Evolutionary conservation across 1,140 invertebrate genomes (phyloP).

Genomic region (Drosophila pandora): DNA sequence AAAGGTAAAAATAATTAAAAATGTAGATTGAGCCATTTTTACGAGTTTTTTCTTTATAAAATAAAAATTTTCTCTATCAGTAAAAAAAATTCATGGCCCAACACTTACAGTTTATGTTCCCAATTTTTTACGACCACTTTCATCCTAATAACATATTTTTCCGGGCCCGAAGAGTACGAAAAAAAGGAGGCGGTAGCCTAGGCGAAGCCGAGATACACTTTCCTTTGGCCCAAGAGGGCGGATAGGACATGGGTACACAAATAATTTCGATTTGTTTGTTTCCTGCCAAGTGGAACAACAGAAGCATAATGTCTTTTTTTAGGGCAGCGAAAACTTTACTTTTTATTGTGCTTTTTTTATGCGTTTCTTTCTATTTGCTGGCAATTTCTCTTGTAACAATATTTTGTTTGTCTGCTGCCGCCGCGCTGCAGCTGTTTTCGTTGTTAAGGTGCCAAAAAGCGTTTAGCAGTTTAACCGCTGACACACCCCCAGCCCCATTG

Average conservation of each 20-base stretch:
- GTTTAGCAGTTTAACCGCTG: conserved; percentile 57
- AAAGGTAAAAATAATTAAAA: conserved; percentile 9
- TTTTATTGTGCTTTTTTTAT: conserved; percentile 55
- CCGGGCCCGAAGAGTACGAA: conserved; percentile 15
- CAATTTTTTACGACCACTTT: conserved; percentile 53
- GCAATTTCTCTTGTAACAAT: conserved; percentile 66
- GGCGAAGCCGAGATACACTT: not conserved
- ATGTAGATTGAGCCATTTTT: conserved; percentile 7
- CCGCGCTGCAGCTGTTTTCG: conserved; percentile 61
- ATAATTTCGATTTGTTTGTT: not conserved
- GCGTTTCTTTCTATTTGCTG: conserved; percentile 59
- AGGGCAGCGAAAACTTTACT: conserved; percentile 34
- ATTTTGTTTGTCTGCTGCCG: conserved; percentile 61
- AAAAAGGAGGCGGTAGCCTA: not conserved
- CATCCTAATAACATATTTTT: conserved; percentile 40
- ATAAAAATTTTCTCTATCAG: conserved; percentile 8
- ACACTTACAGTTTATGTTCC: conserved; percentile 28
- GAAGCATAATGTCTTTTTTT: not conserved
- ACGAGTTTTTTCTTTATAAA: conserved; percentile 4
- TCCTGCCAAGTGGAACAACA: not conserved
- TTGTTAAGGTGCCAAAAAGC: conserved; percentile 74
- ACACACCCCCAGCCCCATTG: conserved; percentile 23
- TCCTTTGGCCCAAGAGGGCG: not conserved
- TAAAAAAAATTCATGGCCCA: conserved; percentile 29
- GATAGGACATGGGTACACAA: no score